phyloP scores from a whole-genome alignment of 2,113 vertebrate species.

The Dendrocopos noguchii region DNA sequence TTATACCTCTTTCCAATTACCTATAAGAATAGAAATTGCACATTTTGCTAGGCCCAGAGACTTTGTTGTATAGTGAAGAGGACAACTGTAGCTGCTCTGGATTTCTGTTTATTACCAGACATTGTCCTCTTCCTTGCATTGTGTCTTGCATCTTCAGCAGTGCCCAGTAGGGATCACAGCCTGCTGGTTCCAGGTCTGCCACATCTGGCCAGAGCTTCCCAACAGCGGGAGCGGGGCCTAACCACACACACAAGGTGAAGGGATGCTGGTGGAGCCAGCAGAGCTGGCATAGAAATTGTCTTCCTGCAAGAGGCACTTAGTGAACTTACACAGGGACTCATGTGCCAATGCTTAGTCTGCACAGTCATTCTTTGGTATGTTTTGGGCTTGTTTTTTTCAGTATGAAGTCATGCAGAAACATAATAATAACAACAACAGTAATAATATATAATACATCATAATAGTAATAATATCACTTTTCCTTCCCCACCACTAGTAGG shows the following conservation, averaged over 20 bases:
- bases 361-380: not conserved
- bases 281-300: not conserved
- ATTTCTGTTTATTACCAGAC: not conserved
- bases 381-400: not conserved
- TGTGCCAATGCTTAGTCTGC: not conserved
- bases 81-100: not conserved
- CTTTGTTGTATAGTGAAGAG: not conserved
- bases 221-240: not conserved
- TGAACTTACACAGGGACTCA: not conserved
- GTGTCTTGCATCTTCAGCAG: not conserved
- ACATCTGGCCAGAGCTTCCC: not conserved
- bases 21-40: not conserved
- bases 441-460: too few species aligned
- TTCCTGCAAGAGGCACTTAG: not conserved
- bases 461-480: not conserved
- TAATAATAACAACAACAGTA: not conserved
- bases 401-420: not conserved
- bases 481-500: not conserved
- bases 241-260: not conserved
- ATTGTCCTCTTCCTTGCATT: not conserved
- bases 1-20: not conserved
- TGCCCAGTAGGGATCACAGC: rapidly evolving
- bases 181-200: rapidly evolving
- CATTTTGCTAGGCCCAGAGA: not conserved
- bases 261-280: not conserved